A percentile compares a stretch with the other conserved stretches of the same genome.
Conservation (phyloP, 2,113 vertebrate genomes). For the Etheostoma spectabile region DNA sequence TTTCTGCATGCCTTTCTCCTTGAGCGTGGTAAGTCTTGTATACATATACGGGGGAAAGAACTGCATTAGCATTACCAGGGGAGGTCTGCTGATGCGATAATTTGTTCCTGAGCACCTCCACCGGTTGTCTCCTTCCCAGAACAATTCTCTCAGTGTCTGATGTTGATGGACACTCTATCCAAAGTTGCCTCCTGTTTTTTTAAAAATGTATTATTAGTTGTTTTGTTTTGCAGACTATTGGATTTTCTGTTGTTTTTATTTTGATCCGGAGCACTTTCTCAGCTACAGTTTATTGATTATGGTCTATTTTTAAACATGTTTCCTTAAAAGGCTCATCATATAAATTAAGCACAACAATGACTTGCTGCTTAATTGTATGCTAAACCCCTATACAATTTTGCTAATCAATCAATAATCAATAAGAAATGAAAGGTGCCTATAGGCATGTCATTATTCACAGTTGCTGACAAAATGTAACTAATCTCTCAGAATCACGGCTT, state of each 20-base stretch:
- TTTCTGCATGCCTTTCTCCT: constrained; percentile 51
- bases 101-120: constrained; percentile 61
- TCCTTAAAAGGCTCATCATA: constrained; percentile 10
- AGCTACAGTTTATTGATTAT: constrained; percentile 32
- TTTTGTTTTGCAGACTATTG: constrained; percentile 32
- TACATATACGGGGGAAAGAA: constrained; percentile 48
- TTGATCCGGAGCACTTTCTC: constrained; percentile 21
- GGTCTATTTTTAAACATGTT: constrained; percentile 39
- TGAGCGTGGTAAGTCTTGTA: constrained; percentile 39
- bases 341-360: constrained; percentile 19
- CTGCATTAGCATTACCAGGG: constrained; percentile 61
- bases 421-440: constrained; percentile 13
- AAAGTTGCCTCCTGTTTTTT: constrained; percentile 54
- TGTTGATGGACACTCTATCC: constrained; percentile 53
- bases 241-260: constrained; percentile 41
- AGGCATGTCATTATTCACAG: constrained; percentile 35
- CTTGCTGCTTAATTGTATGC: constrained; percentile 8
- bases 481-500: constrained; percentile 8
- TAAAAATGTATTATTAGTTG: background rate
- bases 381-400: constrained; percentile 27
- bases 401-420: constrained; percentile 54
- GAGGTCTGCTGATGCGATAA: constrained; percentile 72
- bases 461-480: constrained; percentile 19
- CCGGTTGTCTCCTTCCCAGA: constrained; percentile 56
- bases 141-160: constrained; percentile 60